Evolutionary conservation across 2,888 invertebrate genomes (phyloP).

Genomic region (Parnassius orleans): DNA sequence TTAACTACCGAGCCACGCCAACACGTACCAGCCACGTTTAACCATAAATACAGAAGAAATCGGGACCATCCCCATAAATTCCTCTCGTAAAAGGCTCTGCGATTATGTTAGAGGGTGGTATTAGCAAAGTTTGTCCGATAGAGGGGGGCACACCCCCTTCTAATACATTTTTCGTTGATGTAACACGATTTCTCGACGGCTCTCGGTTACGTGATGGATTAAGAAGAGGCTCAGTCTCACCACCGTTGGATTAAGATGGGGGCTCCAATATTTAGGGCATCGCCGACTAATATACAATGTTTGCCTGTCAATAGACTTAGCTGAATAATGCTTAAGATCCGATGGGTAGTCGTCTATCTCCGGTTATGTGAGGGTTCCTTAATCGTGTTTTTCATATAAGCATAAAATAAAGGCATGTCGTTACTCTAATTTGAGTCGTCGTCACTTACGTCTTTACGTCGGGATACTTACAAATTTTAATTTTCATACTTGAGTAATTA

Average conservation of each 20-base stretch:
- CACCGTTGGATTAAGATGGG: constrained; percentile 71
- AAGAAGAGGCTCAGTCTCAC: constrained; percentile 73
- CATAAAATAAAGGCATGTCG: constrained; percentile 26
- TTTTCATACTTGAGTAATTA: too few relatives aligned
- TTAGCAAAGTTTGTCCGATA: constrained; percentile 81
- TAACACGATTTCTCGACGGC: constrained; percentile 81
- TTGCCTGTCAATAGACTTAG: constrained; percentile 72
- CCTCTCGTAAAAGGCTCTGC: constrained; percentile 80
- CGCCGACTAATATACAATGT: constrained; percentile 73
- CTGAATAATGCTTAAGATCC: constrained; percentile 46
- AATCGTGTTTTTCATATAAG: constrained; percentile 26
- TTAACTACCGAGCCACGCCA: constrained; percentile 65
- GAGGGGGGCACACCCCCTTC: constrained; percentile 58
- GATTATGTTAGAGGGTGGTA: constrained; percentile 81
- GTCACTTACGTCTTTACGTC: too few relatives aligned
- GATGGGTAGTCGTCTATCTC: constrained; percentile 22
- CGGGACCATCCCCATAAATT: constrained; percentile 80
- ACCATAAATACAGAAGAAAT: constrained; percentile 79
- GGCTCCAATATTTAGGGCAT: constrained; percentile 73
- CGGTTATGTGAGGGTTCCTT: constrained; percentile 21
- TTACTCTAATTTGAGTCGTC: too few relatives aligned
- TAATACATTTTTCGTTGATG: constrained; percentile 83
- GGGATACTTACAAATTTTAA: too few relatives aligned
- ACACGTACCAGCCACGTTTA: constrained; percentile 72
- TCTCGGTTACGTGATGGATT: constrained; percentile 82